Conservation (phyloP, 2,797 vertebrate genomes). For the Meda fulgida region DNA sequence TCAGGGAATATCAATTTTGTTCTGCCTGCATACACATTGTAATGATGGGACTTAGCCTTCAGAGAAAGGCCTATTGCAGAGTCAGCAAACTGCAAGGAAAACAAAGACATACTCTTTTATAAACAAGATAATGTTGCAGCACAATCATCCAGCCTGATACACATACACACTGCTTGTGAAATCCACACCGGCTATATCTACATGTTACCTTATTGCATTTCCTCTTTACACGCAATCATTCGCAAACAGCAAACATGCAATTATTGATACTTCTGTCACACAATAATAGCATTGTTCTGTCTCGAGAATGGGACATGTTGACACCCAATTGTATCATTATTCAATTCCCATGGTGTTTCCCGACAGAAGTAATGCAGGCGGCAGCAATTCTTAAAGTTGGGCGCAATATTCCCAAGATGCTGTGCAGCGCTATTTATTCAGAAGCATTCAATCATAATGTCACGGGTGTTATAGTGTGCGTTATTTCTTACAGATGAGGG, state of each 20-base stretch:
- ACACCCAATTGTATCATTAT: conserved; percentile 59
- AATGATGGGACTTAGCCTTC: conserved; percentile 69
- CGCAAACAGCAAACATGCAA: conserved; percentile 56
- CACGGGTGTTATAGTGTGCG: conserved; percentile 51
- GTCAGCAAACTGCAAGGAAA: conserved; percentile 59
- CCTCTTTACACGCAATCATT: conserved; percentile 53
- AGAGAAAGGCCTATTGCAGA: conserved; percentile 51
- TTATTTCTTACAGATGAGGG: conserved; percentile 47
- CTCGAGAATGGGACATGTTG: conserved; percentile 56
- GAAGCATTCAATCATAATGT: conserved; percentile 62
- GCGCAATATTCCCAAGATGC: conserved; percentile 47
- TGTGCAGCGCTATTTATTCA: conserved; percentile 57
- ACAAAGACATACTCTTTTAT: conserved; percentile 42
- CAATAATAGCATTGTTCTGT: conserved; percentile 61
- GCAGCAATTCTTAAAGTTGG: conserved; percentile 57
- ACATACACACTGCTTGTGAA: conserved; percentile 13
- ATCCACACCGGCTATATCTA: conserved; percentile 14
- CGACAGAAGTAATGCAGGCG: conserved; percentile 49
- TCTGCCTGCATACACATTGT: conserved; percentile 66
- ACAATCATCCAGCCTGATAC: not conserved
- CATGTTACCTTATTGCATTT: conserved; percentile 48
- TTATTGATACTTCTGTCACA: conserved; percentile 68
- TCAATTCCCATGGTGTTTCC: conserved; percentile 53
- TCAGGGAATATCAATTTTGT: conserved; percentile 74
- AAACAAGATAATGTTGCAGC: conserved; percentile 50